These are phyloP conservation scores for Dryoscopus gambensis DNA, from an alignment of 2,113 vertebrate genomes.

Conservation along the genomic window DNA sequence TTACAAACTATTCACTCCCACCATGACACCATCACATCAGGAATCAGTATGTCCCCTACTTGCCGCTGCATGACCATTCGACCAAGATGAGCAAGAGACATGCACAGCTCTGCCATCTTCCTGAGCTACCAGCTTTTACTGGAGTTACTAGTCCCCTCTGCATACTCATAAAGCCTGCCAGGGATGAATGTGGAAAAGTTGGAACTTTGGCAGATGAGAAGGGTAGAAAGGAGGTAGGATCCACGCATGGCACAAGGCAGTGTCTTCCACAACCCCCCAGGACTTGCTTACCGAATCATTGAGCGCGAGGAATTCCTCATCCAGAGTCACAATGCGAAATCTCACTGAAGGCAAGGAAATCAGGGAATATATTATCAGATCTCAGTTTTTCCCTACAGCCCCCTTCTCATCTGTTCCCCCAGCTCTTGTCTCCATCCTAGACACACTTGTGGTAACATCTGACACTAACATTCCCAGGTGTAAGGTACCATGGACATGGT, in stretches of 20 bases:
- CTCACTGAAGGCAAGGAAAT: constrained; percentile 36
- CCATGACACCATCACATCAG: neutral
- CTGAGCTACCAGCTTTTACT: neutral
- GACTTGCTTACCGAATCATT: neutral
- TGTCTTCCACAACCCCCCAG: neutral
- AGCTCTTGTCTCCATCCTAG: neutral
- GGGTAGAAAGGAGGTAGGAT: neutral
- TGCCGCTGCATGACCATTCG: neutral
- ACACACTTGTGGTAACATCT: neutral
- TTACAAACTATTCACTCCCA: neutral
- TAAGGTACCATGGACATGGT: neutral
- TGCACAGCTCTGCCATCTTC: neutral
- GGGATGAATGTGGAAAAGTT: neutral
- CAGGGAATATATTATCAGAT: neutral
- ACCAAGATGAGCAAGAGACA: neutral
- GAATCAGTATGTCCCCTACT: neutral
- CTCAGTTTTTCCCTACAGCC: neutral
- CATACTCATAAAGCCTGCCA: neutral
- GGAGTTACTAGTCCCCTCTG: neutral
- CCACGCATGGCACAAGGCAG: neutral
- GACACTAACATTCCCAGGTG: neutral
- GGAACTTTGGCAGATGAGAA: neutral
- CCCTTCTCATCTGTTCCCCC: neutral
- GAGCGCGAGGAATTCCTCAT: constrained; percentile 30
- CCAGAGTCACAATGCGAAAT: constrained; percentile 53